Percentiles rank a stretch among this genome's conserved stretches.
phyloP scores from a whole-genome alignment of 1,140 invertebrate genomes.

The Asobara japonica region DNA sequence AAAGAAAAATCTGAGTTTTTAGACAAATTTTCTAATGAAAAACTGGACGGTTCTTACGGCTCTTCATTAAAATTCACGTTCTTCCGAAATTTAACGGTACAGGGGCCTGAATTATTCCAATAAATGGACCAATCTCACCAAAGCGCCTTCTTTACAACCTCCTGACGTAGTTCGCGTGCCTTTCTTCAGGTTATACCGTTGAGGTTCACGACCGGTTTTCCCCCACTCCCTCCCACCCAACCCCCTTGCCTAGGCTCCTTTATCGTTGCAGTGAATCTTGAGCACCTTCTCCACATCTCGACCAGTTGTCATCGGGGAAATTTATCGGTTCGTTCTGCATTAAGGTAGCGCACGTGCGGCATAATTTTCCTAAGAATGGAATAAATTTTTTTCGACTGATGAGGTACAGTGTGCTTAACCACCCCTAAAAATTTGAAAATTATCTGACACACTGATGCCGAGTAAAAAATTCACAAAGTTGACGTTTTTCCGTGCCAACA shows the following conservation, averaged over 20 bases:
- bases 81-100: background rate
- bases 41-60: no score
- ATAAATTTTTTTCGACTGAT: no score
- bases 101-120: conserved; percentile 30
- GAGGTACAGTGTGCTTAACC: no score
- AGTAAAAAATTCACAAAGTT: no score
- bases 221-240: conserved; percentile 13
- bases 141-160: background rate
- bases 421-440: no score
- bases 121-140: conserved; percentile 4
- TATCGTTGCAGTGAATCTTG: background rate
- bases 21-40: no score
- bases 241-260: background rate
- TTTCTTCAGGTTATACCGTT: conserved; percentile 12
- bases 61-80: no score
- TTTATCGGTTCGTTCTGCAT: conserved; percentile 16
- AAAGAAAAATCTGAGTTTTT: no score
- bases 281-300: background rate
- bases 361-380: no score
- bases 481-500: no score
- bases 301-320: conserved; percentile 20
- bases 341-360: background rate
- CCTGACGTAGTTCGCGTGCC: background rate
- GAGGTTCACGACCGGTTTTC: conserved; percentile 34
- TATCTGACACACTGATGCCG: no score